Conservation (phyloP, 2,888 invertebrate species). For the Ennomos quercinarius region DNA sequence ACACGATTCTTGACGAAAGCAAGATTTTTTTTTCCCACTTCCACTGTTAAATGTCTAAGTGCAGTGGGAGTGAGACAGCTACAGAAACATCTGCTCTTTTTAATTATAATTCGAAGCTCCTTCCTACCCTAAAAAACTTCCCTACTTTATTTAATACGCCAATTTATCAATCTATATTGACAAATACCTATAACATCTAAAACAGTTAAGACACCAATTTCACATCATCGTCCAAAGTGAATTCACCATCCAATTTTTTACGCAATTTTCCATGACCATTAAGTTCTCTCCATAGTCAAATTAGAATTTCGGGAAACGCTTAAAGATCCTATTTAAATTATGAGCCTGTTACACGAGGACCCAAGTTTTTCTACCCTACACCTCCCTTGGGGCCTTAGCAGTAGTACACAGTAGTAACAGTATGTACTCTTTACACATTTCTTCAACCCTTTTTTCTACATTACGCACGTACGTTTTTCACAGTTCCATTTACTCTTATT, state of each 20-base stretch:
- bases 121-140: no score
- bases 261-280: conserved; percentile 25
- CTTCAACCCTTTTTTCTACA: no score
- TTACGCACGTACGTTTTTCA: no score
- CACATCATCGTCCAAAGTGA: conserved; percentile 3
- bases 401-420: conserved; percentile 1
- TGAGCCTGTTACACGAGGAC: conserved; percentile 35
- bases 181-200: not conserved
- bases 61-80: no score
- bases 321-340: conserved; percentile 45
- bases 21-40: no score
- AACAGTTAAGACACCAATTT: conserved; percentile 13
- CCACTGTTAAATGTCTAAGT: no score
- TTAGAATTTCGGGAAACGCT: conserved; percentile 45
- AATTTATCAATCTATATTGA: no score
- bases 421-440: not conserved
- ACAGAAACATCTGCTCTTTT: no score
- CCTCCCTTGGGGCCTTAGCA: conserved; percentile 40
- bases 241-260: conserved; percentile 29
- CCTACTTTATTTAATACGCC: no score
- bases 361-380: conserved; percentile 49
- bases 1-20: no score
- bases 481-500: no score
- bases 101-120: no score
- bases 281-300: conserved; percentile 39